These are phyloP conservation scores for Mesembrinibis cayennensis DNA, from an alignment of 2,113 vertebrate species.

Conservation along the genomic window DNA sequence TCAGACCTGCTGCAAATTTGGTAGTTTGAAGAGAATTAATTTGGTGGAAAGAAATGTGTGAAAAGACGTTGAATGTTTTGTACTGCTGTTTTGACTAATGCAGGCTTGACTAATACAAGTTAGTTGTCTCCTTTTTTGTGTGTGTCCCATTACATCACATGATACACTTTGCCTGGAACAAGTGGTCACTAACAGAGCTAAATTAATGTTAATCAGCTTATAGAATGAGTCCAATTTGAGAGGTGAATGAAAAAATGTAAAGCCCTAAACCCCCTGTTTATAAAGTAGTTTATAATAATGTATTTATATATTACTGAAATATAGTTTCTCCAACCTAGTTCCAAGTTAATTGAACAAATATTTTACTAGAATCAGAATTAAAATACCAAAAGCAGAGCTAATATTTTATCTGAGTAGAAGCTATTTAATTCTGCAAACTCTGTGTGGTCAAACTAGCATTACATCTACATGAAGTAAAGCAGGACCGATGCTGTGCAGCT, in stretches of 20 bases:
- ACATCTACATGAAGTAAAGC: not conserved
- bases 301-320: not conserved
- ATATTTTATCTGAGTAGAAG: not conserved
- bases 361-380: not conserved
- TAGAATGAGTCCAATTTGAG: not conserved
- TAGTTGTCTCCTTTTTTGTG: not conserved
- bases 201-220: not conserved
- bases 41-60: not conserved
- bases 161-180: not conserved
- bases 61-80: not conserved
- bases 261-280: not conserved
- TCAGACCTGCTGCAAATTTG: not conserved
- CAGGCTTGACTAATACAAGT: not conserved
- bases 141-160: not conserved
- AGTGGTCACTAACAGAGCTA: not conserved
- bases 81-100: not conserved
- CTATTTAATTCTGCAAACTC: accelerated
- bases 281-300: not conserved
- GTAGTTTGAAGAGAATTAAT: not conserved
- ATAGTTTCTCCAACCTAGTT: not conserved
- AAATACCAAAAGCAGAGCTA: not conserved
- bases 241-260: not conserved
- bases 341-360: not conserved
- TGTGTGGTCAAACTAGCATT: not conserved
- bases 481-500: not conserved